Conservation (phyloP, 2,113 vertebrate genomes). For the Mormoops blainvillei region DNA sequence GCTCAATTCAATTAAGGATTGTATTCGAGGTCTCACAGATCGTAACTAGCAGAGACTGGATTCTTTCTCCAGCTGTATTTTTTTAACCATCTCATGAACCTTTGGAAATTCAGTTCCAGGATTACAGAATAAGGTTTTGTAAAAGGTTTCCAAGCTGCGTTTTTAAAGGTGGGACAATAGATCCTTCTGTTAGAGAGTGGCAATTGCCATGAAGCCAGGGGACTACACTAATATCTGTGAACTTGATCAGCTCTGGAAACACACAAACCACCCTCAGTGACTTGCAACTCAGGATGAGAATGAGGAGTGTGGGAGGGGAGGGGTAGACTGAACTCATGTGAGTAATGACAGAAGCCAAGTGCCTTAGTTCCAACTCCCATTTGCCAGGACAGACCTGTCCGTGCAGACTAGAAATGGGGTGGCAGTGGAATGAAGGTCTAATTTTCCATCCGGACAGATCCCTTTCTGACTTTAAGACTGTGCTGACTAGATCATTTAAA, state of each 20-base stretch:
- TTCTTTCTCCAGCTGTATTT: background rate
- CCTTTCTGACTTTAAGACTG: background rate
- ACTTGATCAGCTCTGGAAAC: background rate
- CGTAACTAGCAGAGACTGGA: background rate
- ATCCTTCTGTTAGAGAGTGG: background rate
- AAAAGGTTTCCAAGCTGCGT: background rate
- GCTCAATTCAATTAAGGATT: accelerated
- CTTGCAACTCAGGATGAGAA: background rate
- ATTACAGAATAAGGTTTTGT: background rate
- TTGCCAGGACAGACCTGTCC: background rate
- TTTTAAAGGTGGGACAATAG: background rate
- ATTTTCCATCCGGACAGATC: background rate
- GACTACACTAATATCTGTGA: background rate
- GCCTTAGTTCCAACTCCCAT: background rate
- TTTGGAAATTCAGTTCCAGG: background rate
- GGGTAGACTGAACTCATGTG: background rate
- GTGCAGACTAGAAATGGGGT: background rate
- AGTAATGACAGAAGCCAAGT: background rate
- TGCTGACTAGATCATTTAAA: background rate
- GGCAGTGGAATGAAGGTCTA: background rate
- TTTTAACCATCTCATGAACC: background rate
- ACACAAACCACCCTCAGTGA: background rate
- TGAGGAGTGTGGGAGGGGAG: background rate
- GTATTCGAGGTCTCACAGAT: background rate
- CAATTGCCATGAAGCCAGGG: background rate